A percentile compares a stretch with the other conserved stretches of the same genome.
Conservation (phyloP, 2,113 vertebrate genomes). For the Macrotis lagotis region DNA sequence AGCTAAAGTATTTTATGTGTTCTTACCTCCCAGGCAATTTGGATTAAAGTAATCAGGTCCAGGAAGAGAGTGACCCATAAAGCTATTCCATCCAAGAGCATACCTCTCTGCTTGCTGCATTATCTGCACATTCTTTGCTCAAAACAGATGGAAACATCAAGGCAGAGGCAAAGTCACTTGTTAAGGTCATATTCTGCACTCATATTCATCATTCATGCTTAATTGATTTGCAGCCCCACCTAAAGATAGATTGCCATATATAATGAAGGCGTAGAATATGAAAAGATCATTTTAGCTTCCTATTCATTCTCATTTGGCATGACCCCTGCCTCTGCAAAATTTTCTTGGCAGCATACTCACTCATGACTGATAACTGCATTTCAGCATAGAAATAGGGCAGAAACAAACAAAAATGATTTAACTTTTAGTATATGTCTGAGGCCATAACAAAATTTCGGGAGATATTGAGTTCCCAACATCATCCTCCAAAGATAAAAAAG, state of each 20-base stretch:
- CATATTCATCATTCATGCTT: conserved; percentile 82
- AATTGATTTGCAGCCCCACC: conserved; percentile 80
- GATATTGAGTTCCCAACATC: conserved; percentile 43
- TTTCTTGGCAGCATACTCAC: conserved; percentile 76
- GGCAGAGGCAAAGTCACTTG: conserved; percentile 80
- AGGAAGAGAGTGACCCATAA: conserved; percentile 81
- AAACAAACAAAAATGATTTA: conserved; percentile 69
- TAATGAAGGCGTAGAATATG: conserved; percentile 79
- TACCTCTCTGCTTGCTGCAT: conserved; percentile 70
- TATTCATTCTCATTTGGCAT: conserved; percentile 82
- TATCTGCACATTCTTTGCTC: conserved; percentile 75
- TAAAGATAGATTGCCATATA: conserved; percentile 77
- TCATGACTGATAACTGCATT: conserved; percentile 80
- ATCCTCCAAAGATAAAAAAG: conserved; percentile 13
- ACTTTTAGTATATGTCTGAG: conserved; percentile 71
- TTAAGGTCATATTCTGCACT: conserved; percentile 82
- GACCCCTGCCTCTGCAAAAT: conserved; percentile 79
- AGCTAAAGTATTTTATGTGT: conserved; percentile 87
- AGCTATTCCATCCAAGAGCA: conserved; percentile 79
- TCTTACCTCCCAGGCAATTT: conserved; percentile 86
- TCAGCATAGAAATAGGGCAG: conserved; percentile 72
- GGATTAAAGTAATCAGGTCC: conserved; percentile 84
- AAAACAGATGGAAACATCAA: conserved; percentile 84
- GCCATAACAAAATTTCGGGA: conserved; percentile 66
- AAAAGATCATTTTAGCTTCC: conserved; percentile 81